A percentile compares a stretch with the other conserved stretches of the same genome.
Evolutionary conservation across 2,888 invertebrate genomes (phyloP).

Genomic region (Carpatolechia fugitivella): DNA sequence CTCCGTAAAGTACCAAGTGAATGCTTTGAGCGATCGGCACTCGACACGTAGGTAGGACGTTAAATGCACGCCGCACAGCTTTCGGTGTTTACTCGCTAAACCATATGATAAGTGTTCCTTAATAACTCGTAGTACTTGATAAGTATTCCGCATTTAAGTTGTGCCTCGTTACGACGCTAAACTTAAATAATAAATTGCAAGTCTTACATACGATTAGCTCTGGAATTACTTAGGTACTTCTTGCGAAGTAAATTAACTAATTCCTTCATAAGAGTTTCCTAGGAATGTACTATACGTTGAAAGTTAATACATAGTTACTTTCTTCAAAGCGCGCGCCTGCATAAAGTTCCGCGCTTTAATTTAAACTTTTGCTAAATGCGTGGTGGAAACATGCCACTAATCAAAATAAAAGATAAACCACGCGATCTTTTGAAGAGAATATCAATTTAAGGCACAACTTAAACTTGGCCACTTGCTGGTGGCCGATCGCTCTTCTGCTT

Average conservation of each 20-base stretch:
- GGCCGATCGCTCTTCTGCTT: constrained; percentile 75
- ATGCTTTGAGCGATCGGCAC: constrained; percentile 73
- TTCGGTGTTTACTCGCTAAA: constrained; percentile 69
- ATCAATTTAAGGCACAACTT: constrained; percentile 57
- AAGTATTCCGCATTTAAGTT: constrained; percentile 56
- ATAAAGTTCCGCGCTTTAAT: constrained; percentile 45
- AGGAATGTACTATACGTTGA: constrained; percentile 45
- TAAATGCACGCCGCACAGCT: constrained; percentile 71
- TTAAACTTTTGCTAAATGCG: constrained; percentile 49
- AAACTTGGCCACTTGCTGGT: constrained; percentile 50
- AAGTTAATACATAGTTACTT: constrained; percentile 47
- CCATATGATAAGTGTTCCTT: constrained; percentile 50
- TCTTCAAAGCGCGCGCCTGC: constrained; percentile 38
- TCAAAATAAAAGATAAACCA: constrained; percentile 25
- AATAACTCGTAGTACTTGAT: constrained; percentile 52
- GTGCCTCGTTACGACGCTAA: constrained; percentile 42
- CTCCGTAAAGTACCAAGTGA: constrained; percentile 23
- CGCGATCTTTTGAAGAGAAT: neutral
- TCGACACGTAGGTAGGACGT: constrained; percentile 46
- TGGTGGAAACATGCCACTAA: constrained; percentile 34
- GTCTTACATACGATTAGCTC: constrained; percentile 20
- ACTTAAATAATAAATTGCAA: constrained; percentile 4
- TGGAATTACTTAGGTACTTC: constrained; percentile 27
- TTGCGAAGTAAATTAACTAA: constrained; percentile 36
- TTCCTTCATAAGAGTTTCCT: constrained; percentile 39